Evolutionary conservation across 2,888 invertebrate genomes (phyloP), one percentile per base, ranked within the genome.

Genomic region (Pinctada fucata): DNA sequence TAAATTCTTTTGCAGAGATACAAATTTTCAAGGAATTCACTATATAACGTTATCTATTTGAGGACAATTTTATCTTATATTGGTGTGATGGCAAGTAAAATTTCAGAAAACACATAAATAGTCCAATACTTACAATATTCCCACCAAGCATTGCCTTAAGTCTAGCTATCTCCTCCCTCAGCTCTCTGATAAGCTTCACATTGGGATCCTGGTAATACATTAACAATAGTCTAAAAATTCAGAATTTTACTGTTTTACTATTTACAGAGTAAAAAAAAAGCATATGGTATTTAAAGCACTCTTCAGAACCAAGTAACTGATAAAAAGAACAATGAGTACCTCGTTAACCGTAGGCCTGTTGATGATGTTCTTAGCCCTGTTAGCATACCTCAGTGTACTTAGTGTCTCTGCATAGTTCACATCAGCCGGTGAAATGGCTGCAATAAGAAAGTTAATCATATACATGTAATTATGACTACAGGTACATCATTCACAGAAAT

Each of bases 361-460:
- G 86, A 95, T 94, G 75, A 96, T 95, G 88, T 95, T 95, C 83
- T 96, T 95, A 85, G 96, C 96, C 79, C 96, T 93, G 87, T 95
- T 95, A 81, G 96, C 96, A 94, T 96, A 96, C 80, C 96, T 94
- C 76, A 96, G 93, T 10, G 96, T 96, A 87, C 96, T 96, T 76
- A 96, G 94, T 8, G 96, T 96, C 92, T 96, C 96, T 83, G 95
- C 95, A 94, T 96, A 96, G 93, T 95, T 95, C 72, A 94, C 94
- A 84, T 95, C 95, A 79, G 96, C 95, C 67, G 96, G 96, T n/a
- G 96, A 96, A 87, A 96, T 94, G 77, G 96, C 96, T 96, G 93
- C 16, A 80, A 52, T 48, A 64, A 68, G 16, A 63, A 52, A 4
- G 2, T 64, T 31, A n/a, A 72, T 63, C n/a, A 48, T 49, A 76